Conservation (phyloP, 1,140 invertebrate genomes). For the Cotesia vestalis region DNA sequence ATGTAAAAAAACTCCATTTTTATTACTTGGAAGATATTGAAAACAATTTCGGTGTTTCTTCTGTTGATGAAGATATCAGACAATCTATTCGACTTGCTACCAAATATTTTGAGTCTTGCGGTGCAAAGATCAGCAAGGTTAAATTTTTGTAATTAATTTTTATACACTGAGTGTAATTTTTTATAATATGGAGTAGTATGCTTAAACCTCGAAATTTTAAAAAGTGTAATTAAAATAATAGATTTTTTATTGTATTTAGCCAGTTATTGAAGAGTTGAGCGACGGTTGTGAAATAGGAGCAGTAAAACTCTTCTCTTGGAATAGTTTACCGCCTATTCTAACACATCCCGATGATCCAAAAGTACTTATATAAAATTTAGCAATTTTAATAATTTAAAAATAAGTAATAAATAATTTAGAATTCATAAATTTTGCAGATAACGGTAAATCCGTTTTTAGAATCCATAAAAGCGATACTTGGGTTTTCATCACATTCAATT, state of each 20-base stretch:
- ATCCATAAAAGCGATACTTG: constrained; percentile 60
- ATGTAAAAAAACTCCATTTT: constrained; percentile 72
- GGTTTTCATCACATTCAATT: constrained; percentile 59
- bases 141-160: constrained; percentile 7
- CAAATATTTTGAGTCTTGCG: constrained; percentile 57
- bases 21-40: constrained; percentile 73
- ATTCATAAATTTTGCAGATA: constrained; percentile 47
- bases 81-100: constrained; percentile 62
- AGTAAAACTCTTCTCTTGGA: constrained; percentile 63
- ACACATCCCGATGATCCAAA: constrained; percentile 65
- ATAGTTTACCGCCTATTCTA: constrained; percentile 65
- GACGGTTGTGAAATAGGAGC: constrained; percentile 22
- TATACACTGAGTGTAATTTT: background rate
- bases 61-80: constrained; percentile 66
- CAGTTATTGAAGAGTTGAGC: constrained; percentile 12
- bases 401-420: no score
- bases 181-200: no score
- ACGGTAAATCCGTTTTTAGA: constrained; percentile 59
- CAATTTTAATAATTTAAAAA: background rate
- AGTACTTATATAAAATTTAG: constrained; percentile 50
- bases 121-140: constrained; percentile 54
- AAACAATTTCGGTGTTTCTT: constrained; percentile 61
- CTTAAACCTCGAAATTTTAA: no score
- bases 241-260: background rate
- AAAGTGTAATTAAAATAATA: no score